phyloP scores from a whole-genome alignment of 2,797 vertebrate species.

The Galagoides demidoff region DNA sequence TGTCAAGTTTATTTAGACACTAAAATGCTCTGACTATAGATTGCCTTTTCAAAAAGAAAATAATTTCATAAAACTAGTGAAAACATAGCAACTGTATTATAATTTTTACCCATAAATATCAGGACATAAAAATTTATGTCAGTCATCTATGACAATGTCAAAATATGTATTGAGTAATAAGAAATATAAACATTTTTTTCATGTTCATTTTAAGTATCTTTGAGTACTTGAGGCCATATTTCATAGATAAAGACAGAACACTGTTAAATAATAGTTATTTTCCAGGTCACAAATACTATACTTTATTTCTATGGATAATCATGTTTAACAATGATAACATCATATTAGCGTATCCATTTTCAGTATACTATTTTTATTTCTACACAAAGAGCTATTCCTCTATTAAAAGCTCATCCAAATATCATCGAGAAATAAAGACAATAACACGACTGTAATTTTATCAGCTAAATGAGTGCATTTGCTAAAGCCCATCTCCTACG shows the following conservation, averaged over 20 bases:
- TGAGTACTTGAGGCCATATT: background rate
- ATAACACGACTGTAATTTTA: conserved; percentile 43
- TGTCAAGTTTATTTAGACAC: background rate
- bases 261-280: conserved; percentile 43
- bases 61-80: background rate
- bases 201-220: background rate
- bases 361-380: conserved; percentile 11
- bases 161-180: background rate
- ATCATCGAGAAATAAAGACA: background rate
- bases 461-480: conserved; percentile 35
- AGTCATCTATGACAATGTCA: background rate
- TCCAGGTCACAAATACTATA: background rate
- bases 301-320: conserved; percentile 7
- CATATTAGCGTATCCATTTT: conserved; percentile 28
- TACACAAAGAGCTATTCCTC: conserved; percentile 3
- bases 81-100: conserved; percentile 19
- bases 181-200: background rate
- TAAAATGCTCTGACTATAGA: conserved; percentile 43
- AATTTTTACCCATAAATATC: conserved; percentile 21
- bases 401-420: conserved; percentile 22
- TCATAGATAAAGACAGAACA: background rate
- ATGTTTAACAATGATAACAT: conserved; percentile 1
- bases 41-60: background rate
- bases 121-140: background rate
- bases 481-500: background rate